Evolutionary conservation across 2,113 vertebrate species (phyloP).

Genomic region (Sclerurus mexicanus): DNA sequence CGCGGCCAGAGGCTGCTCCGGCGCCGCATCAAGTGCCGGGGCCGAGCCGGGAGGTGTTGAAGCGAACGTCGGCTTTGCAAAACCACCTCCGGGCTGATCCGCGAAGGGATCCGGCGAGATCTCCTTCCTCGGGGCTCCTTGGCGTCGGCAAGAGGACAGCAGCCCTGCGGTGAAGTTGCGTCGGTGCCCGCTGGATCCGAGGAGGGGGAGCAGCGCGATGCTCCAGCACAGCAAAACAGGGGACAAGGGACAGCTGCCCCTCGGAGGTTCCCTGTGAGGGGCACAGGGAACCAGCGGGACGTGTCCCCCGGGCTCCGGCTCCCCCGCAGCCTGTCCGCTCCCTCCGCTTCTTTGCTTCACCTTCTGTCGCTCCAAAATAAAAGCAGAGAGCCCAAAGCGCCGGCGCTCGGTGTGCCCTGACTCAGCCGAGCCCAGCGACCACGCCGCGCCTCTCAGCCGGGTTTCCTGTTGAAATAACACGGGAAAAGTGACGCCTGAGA

Average conservation of each 20-base stretch:
- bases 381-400: not conserved
- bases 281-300: not conserved
- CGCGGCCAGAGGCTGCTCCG: not conserved
- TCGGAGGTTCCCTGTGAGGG: rapidly evolving
- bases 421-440: not conserved
- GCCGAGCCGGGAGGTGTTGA: not conserved
- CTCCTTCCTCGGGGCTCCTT: not conserved
- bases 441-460: too few relatives aligned
- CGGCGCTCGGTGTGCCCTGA: not conserved
- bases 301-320: not conserved
- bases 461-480: not conserved
- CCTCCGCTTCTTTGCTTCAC: not conserved
- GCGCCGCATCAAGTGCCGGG: not conserved
- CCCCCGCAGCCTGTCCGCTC: not conserved
- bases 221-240: not conserved
- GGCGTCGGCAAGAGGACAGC: not conserved
- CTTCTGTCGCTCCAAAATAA: slow-evolving; percentile 26
- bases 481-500: not conserved
- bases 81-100: not conserved
- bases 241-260: not conserved
- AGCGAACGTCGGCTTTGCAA: not conserved
- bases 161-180: not conserved
- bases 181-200: not conserved
- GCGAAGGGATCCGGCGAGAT: not conserved
- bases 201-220: not conserved